A percentile compares a stretch with the other conserved stretches of the same genome.
Evolutionary conservation across 2,888 invertebrate species (phyloP).

Genomic region (Arctia plantaginis): DNA sequence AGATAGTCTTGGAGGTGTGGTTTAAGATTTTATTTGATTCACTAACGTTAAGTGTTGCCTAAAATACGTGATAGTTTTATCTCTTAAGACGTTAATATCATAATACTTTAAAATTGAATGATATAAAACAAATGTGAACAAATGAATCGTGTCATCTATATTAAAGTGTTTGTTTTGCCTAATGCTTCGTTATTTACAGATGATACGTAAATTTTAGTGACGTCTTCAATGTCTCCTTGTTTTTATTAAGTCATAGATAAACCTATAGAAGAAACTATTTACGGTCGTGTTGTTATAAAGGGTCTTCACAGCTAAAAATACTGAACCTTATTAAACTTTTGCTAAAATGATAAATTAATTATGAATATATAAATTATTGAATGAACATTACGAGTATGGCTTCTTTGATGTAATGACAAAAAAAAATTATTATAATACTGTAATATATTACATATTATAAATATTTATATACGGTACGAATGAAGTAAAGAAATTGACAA

Average conservation of each 20-base stretch:
- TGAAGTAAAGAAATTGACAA: neutral
- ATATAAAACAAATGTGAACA: constrained; percentile 47
- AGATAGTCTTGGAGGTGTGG: constrained; percentile 14
- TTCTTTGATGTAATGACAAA: neutral
- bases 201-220: constrained; percentile 52
- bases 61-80: neutral
- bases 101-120: constrained; percentile 34
- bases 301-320: neutral
- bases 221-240: constrained; percentile 53
- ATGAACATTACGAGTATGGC: neutral
- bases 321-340: neutral
- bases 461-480: neutral
- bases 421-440: neutral
- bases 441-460: neutral
- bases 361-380: neutral
- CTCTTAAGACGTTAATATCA: neutral
- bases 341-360: neutral
- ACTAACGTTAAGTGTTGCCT: neutral
- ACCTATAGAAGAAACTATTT: constrained; percentile 25
- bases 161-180: constrained; percentile 66
- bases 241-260: constrained; percentile 39
- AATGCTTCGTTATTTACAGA: constrained; percentile 73
- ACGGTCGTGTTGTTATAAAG: neutral
- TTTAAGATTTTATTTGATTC: neutral
- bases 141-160: constrained; percentile 64